A percentile compares a stretch with the other conserved stretches of the same genome.
Evolutionary conservation across 2,113 vertebrate species (phyloP).

Genomic region (Pluvialis apricaria): DNA sequence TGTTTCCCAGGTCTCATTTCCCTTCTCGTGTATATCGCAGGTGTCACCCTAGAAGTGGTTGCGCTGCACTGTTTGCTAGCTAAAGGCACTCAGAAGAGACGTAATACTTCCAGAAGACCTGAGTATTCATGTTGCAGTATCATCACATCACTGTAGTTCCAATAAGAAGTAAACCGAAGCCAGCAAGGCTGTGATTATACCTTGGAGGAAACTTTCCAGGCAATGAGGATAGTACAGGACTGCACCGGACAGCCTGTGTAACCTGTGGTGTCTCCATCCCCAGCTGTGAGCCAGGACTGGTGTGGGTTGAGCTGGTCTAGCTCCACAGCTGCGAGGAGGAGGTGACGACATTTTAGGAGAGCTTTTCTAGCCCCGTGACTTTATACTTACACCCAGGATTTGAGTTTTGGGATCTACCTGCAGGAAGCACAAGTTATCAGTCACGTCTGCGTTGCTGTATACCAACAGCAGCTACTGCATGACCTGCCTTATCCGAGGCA

Average conservation of each 20-base stretch:
- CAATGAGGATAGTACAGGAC: not conserved
- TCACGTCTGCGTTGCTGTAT: not conserved
- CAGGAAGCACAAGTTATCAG: not conserved
- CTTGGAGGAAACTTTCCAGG: not conserved
- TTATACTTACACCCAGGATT: not conserved
- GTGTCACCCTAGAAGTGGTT: not conserved
- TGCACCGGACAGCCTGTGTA: not conserved
- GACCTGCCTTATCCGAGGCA: accelerated
- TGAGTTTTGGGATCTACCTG: not conserved
- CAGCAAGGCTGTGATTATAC: not conserved
- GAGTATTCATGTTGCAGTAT: not conserved
- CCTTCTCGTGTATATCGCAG: not conserved
- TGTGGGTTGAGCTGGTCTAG: not conserved
- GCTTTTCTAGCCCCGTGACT: not conserved
- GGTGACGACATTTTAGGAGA: not conserved
- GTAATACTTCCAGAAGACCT: not conserved
- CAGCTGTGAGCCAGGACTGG: not conserved
- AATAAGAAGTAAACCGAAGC: not conserved
- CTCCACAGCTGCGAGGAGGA: not conserved
- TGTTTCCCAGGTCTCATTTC: not conserved
- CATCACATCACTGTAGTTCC: not conserved
- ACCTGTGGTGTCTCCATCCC: not conserved
- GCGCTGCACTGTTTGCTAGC: not conserved
- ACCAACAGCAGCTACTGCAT: not conserved
- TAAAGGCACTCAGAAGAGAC: not conserved